phyloP scores from a whole-genome alignment of 1,140 invertebrate genomes.

The Ips typographus region DNA sequence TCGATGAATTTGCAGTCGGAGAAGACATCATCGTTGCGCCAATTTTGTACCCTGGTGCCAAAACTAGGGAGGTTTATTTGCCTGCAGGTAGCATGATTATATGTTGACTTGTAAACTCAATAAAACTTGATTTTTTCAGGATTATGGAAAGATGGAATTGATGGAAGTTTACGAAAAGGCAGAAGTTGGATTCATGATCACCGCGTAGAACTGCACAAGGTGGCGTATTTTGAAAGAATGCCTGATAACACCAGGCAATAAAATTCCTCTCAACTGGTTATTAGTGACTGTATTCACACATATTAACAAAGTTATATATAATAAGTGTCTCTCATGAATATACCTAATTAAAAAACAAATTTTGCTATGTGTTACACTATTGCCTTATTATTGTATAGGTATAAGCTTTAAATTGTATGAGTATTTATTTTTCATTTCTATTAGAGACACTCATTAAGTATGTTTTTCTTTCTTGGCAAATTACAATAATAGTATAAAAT shows the following conservation, averaged over 20 bases:
- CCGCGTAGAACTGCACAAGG: constrained; percentile 72
- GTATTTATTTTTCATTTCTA: too few relatives aligned
- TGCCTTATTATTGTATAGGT: too few relatives aligned
- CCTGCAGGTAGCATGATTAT: constrained; percentile 60
- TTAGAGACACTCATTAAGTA: too few relatives aligned
- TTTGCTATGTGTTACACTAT: too few relatives aligned
- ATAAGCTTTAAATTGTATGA: too few relatives aligned
- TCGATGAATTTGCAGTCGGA: constrained; percentile 89
- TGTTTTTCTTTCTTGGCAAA: too few relatives aligned
- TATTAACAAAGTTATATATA: too few relatives aligned
- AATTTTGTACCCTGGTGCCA: constrained; percentile 62
- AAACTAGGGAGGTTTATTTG: constrained; percentile 72
- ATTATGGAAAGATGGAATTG: constrained; percentile 87
- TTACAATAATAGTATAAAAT: too few relatives aligned
- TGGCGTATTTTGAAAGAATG: constrained; percentile 84
- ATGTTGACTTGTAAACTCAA: not conserved
- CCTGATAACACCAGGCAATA: constrained; percentile 71
- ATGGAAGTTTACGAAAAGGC: constrained; percentile 79
- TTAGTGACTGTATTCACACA: too few relatives aligned
- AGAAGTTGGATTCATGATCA: constrained; percentile 89
- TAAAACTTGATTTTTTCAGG: constrained; percentile 46
- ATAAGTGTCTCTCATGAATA: too few relatives aligned
- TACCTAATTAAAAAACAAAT: too few relatives aligned
- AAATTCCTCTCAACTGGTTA: too few relatives aligned
- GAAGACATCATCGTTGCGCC: constrained; percentile 91